Conservation (phyloP, 2,888 invertebrate genomes). For the Aphodius sticticus region DNA sequence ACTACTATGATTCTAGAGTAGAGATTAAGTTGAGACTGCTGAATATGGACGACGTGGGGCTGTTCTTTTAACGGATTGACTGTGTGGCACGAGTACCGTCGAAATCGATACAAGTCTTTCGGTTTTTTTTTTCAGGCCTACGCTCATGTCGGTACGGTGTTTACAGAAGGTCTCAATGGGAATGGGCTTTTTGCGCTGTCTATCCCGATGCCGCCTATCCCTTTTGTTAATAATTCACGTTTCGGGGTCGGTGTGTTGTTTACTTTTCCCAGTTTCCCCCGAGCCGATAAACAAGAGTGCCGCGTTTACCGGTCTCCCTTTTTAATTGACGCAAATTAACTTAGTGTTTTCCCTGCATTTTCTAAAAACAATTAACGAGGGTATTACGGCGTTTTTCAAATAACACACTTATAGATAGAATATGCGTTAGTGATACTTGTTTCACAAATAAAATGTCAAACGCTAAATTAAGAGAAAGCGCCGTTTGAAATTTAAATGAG, state of each 20-base stretch:
- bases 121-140: background rate
- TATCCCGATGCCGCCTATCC: background rate
- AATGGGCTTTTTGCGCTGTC: background rate
- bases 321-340: conserved; percentile 4
- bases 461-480: too few species aligned
- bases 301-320: background rate
- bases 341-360: background rate
- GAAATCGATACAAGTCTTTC: conserved; percentile 13
- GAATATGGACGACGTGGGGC: too few species aligned
- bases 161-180: background rate
- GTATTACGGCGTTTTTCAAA: too few species aligned
- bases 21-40: too few species aligned
- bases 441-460: too few species aligned
- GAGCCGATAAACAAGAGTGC: background rate
- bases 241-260: background rate
- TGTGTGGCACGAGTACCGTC: background rate
- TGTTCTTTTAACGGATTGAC: too few species aligned
- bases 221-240: background rate
- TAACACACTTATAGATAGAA: too few species aligned
- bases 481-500: too few species aligned
- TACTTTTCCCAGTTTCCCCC: background rate
- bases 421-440: too few species aligned
- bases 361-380: background rate
- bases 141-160: background rate
- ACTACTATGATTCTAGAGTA: too few species aligned